Evolutionary conservation across 2,888 invertebrate genomes (phyloP), one percentile per base, ranked within the genome.

Genomic region (Exocentrus adspersus): DNA sequence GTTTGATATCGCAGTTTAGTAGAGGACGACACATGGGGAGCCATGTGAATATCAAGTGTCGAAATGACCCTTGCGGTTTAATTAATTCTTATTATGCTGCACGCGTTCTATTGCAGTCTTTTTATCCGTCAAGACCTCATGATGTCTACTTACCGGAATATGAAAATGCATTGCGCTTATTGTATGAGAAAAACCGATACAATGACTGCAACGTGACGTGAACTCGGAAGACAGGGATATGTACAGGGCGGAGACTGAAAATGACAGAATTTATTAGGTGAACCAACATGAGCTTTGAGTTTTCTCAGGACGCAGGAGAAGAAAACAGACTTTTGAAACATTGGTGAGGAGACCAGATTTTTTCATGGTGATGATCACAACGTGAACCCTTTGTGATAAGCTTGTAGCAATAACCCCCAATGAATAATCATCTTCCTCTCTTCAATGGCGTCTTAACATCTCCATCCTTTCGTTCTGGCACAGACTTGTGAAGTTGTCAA

Each of bases 71-170:
- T 43, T 54, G n/a, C 63, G 28, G 52, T 59, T 63, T 63, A 63
- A 63, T 63, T 63, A 53, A 59, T 46, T 28, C 59, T 63, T 59
- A 59, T 63, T 54, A 63, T 63, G 51, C 63, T 30, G 46, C 17
- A 41, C 63, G 63, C 63, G 63, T 63, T 50, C 48, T 42, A 42
- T 58, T 59, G 43, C 54, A 54, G 43, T n/a, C 28, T 43, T 54
- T 54, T 54, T 41, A 51, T 20, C 53, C 37, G 12, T 62, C 45
- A 48, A 48, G 58, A 59, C 53, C 53, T 63, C 58, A 52, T 53
- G 53, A 63, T 59, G 59, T 58, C 63, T 53, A 48, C 50, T 52
- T 53, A 48, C 43, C 48, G 53, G 37, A 37, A 37, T 37, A 63
- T 63, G 59, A 63, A 63, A 63, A 63, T 63, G 17, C 30, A 14